Base-by-base conservation (phyloP, 1,140 invertebrate species). In the Drosophila bocki region DNA sequence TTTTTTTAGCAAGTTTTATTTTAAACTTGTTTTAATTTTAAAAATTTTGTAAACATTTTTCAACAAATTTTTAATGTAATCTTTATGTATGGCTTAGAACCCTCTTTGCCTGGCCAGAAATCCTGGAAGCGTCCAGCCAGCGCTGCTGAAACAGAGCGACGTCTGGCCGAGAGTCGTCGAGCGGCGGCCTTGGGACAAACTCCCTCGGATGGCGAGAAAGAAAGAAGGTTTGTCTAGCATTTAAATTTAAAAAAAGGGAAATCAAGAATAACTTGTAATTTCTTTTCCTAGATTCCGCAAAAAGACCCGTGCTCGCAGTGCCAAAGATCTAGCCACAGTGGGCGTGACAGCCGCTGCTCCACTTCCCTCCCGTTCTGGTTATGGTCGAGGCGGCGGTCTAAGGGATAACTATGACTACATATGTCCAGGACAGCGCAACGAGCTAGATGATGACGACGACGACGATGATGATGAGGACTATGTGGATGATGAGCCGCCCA, bases 61-160 rank as follows among this genome's bases (percentile, higher is more conserved):
- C 0, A 6, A 29, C 5, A 26, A 26, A 26, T 26, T 19, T 4
- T 7, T 1, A 8, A 17, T 12, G 1, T 2, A 39, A 39, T 15
- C 15, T 44, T 39, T 35, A 22, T 44, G 26, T 42, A 2, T 13
- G 6, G 84, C 57, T 69, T 17, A 93, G 93, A 94, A 59, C 79
- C 92, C 5, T 82, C 93, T 5, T 78, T 93, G 11, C 93, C 94
- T 5, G 95, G 94, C 37, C 93, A 95, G 67, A 94, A 94, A 22
- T 69, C 95, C 79, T 95, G 95, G 62, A 95, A 95, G 75, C 93
- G 95, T 67, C 95, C 95, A 0, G 95, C 94, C 44, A 95, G 95
- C 82, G 95, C 95, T 1, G 93, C 94, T 2, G 94, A 94, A 74
- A 93, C 93, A 50, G 94, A 94, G 70, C 80, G 94, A 15, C 93